Evolutionary conservation across 37 sponge, comb jelly and placozoan genomes (phyloP).

Genomic region (Axinella damicornis): DNA sequence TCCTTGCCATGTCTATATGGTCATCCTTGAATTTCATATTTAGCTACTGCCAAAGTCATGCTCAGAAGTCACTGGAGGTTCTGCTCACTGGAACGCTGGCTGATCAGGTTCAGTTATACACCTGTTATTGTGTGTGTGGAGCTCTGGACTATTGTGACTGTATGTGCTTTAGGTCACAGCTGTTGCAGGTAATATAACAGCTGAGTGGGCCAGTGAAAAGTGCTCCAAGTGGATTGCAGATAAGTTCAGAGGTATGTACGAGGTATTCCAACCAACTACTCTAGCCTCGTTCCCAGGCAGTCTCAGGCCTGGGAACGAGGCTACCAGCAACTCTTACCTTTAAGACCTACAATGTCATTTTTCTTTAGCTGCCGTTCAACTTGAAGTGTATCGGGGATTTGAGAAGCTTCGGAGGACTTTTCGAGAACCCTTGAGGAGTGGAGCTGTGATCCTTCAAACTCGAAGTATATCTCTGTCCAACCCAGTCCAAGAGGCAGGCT

Average conservation of each 20-base stretch:
- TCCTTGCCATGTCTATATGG: no score
- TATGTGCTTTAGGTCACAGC: slow-evolving; percentile 10
- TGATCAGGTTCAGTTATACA: slow-evolving; percentile 9
- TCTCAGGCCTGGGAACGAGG: no score
- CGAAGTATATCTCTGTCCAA: no score
- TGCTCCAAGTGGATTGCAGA: slow-evolving; percentile 22
- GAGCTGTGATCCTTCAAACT: no score
- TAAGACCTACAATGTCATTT: no score
- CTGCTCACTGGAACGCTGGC: slow-evolving; percentile 6
- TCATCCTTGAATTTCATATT: no score
- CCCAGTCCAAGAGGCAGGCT: no score
- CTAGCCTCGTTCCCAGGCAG: no score
- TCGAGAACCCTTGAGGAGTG: background rate
- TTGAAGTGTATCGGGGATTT: background rate
- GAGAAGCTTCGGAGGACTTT: background rate
- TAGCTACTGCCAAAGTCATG: slow-evolving; percentile 7
- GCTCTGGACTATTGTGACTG: no score
- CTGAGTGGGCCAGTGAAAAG: slow-evolving; percentile 22
- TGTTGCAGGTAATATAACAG: slow-evolving; percentile 18
- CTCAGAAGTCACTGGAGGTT: slow-evolving; percentile 6
- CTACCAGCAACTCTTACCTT: no score
- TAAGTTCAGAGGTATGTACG: slow-evolving; percentile 29
- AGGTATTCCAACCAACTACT: background rate
- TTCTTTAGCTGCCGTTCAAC: background rate
- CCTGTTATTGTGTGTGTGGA: background rate